phyloP scores from a whole-genome alignment of 2,113 vertebrate species.

The Macaca nemestrina region DNA sequence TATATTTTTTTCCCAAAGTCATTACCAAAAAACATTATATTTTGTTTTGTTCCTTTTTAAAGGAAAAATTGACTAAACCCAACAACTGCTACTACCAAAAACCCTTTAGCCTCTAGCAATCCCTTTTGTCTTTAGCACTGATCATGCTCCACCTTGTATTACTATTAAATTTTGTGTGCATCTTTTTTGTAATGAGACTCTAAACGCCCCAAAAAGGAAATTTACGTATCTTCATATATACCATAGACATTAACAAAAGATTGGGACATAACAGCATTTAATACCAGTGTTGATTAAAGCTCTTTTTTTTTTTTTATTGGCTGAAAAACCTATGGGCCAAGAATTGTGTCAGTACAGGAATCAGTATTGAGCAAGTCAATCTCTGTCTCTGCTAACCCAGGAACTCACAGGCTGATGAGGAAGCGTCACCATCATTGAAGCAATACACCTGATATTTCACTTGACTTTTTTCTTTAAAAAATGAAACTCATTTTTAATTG shows the following conservation, averaged over 20 bases:
- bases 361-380: background rate
- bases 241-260: background rate
- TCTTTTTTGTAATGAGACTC: background rate
- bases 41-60: constrained; percentile 19
- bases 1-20: background rate
- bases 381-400: background rate
- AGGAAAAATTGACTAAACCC: background rate
- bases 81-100: background rate
- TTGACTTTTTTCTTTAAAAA: background rate
- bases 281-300: background rate
- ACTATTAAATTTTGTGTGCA: background rate
- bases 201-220: background rate
- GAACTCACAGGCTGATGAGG: background rate
- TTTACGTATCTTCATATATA: background rate
- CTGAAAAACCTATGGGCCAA: background rate
- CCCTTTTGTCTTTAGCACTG: background rate
- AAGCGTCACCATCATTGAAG: background rate
- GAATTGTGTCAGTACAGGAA: background rate
- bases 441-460: background rate
- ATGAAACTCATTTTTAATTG: constrained; percentile 1
- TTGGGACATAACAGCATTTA: background rate
- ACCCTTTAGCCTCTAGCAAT: background rate
- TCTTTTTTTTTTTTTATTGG: background rate
- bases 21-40: background rate
- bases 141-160: background rate